These are phyloP conservation scores for Grallaria varia DNA, from an alignment of 2,113 vertebrate genomes.

Conservation along the genomic window DNA sequence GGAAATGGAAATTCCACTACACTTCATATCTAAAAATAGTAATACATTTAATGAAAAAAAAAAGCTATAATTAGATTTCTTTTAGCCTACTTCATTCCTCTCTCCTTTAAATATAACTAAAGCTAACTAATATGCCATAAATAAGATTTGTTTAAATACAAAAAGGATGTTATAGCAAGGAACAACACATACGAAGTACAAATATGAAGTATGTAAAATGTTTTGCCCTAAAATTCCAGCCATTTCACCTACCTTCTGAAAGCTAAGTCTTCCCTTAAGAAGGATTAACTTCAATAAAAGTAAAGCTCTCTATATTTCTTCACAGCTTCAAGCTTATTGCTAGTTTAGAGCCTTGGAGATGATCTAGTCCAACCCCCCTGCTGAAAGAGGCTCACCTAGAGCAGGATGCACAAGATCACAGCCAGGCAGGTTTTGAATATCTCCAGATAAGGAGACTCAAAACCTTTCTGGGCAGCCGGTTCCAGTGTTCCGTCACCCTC, in stretches of 20 bases:
- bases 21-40: not conserved
- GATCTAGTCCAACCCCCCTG: not conserved
- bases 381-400: not conserved
- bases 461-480: not conserved
- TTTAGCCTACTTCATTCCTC: not conserved
- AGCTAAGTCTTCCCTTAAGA: not conserved
- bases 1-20: not conserved
- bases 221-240: not conserved
- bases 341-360: not conserved
- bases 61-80: not conserved
- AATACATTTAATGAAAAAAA: not conserved
- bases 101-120: not conserved
- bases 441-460: not conserved
- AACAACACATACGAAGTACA: not conserved
- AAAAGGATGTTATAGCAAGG: not conserved
- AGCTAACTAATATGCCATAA: not conserved
- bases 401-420: not conserved
- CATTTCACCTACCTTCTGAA: not conserved
- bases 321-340: not conserved
- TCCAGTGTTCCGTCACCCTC: not conserved
- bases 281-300: not conserved
- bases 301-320: not conserved
- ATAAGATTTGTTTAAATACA: not conserved
- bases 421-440: not conserved
- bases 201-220: not conserved